These are phyloP conservation scores for Lepus europaeus DNA, from an alignment of 2,113 vertebrate species.

Conservation along the genomic window DNA sequence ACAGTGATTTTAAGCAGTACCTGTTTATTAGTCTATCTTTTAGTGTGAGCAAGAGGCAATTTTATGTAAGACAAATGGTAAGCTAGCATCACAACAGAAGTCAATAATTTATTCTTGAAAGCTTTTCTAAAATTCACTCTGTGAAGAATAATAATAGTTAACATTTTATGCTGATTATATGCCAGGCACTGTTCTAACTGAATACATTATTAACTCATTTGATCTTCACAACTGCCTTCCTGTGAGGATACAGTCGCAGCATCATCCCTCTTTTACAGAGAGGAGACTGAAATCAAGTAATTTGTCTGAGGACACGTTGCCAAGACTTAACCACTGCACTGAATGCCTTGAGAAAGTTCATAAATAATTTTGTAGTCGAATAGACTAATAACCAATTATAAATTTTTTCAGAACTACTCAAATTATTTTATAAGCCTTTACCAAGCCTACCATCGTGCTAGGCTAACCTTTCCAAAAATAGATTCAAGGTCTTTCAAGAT, in stretches of 20 bases:
- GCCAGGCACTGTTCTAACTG: neutral
- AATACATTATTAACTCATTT: conserved; percentile 51
- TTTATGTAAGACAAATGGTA: conserved; percentile 60
- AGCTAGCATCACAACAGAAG: neutral
- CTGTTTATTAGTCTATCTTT: conserved; percentile 45
- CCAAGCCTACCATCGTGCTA: neutral
- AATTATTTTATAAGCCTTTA: neutral
- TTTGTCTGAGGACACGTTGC: neutral
- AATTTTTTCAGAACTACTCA: neutral
- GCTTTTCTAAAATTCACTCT: conserved; percentile 54
- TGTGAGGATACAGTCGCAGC: neutral
- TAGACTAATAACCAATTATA: neutral
- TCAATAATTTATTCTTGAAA: conserved; percentile 61
- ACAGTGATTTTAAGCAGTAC: conserved; percentile 39
- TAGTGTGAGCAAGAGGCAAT: neutral
- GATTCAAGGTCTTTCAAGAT: conserved; percentile 10
- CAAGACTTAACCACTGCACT: neutral
- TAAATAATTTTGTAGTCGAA: conserved; percentile 7
- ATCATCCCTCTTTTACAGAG: neutral
- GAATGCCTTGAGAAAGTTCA: conserved; percentile 23
- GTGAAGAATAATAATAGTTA: conserved; percentile 43
- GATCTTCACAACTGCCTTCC: conserved; percentile 36
- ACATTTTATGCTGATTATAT: conserved; percentile 17
- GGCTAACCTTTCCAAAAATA: neutral
- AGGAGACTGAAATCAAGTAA: conserved; percentile 17